Evolutionary conservation across 2,888 invertebrate genomes (phyloP), one percentile per base, ranked within the genome.

Genomic region (Blastobasis lacticolella): DNA sequence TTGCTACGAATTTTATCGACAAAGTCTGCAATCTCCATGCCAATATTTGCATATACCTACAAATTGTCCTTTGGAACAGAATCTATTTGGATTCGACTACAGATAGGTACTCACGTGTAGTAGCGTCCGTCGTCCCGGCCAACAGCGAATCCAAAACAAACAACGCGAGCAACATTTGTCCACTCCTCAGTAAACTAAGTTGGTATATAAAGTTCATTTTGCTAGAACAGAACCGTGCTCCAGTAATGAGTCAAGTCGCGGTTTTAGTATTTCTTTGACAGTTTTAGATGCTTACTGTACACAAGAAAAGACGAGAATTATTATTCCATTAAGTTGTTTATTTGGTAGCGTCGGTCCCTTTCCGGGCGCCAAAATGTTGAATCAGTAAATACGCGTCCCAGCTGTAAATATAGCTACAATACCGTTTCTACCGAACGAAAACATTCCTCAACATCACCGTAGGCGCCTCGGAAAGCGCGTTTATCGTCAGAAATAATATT

Each of bases 91-190:
- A 23, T 23, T 23, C 3, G 23, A 23, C 23, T 23, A 23, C 23
- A 23, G 23, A 23, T 10, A 23, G 8, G 37, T 45, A 84, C 85
- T 84, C 66, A 86, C 85, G 81, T 53, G 75, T 69, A 0, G 81
- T 77, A 48, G 85, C 84, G 62, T 76, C 72, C 23, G 81, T 83
- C n/a, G 78, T 72, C 46, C 71, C 72, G 45, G 82, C 73, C 41
- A 83, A 68, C 54, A 84, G 64, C 78, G 80, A 84, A 77, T 85
- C 84, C 81, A 84, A 67, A 55, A 83, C 69, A 50, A 84, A 61
- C 49, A 83, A 57, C 42, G 75, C 73, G 51, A 84, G 55, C 57
- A 85, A 62, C 65, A 80, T 71, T 61, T 78, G 80, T 38, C 73
- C 74, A 67, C 74, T 74, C 61, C 66, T 71, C 48, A 69, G 55